Conservation (phyloP, 2,888 invertebrate species). For the Melipona beecheii region DNA sequence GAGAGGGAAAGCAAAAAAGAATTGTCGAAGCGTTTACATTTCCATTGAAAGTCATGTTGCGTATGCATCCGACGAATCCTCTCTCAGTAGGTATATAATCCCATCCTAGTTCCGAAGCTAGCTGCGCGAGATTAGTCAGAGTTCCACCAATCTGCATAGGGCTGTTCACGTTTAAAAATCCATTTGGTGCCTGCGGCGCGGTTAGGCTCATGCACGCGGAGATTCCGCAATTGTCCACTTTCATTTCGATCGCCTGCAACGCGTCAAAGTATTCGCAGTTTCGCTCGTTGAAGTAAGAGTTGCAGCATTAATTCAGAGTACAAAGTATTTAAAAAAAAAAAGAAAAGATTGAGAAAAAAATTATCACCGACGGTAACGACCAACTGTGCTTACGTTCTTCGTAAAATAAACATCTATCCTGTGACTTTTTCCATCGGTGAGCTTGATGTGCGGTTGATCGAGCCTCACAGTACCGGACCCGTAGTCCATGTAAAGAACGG, state of each 20-base stretch:
- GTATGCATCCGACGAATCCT: constrained; percentile 95
- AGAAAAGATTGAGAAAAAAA: neutral
- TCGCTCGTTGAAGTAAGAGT: neutral
- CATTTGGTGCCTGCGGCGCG: constrained; percentile 89
- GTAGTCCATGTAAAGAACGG: constrained; percentile 93
- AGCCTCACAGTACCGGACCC: constrained; percentile 92
- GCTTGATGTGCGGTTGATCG: constrained; percentile 88
- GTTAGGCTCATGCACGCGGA: constrained; percentile 90
- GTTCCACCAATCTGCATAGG: constrained; percentile 95
- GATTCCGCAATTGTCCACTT: constrained; percentile 90
- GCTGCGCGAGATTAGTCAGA: constrained; percentile 87
- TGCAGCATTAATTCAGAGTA: neutral
- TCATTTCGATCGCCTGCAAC: constrained; percentile 88
- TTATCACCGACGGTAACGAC: neutral
- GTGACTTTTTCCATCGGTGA: constrained; percentile 95
- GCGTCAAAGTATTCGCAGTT: neutral
- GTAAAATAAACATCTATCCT: constrained; percentile 89
- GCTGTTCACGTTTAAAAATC: constrained; percentile 93
- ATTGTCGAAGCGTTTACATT: constrained; percentile 84
- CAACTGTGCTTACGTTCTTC: constrained; percentile 80
- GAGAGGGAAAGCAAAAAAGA: too few relatives aligned
- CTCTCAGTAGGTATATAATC: constrained; percentile 88
- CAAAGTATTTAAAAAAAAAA: neutral
- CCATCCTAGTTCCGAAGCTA: constrained; percentile 89
- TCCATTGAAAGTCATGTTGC: constrained; percentile 94